Evolutionary conservation across 2,113 vertebrate genomes (phyloP), one percentile per base, ranked within the genome.

Genomic region (Bubo scandiacus): DNA sequence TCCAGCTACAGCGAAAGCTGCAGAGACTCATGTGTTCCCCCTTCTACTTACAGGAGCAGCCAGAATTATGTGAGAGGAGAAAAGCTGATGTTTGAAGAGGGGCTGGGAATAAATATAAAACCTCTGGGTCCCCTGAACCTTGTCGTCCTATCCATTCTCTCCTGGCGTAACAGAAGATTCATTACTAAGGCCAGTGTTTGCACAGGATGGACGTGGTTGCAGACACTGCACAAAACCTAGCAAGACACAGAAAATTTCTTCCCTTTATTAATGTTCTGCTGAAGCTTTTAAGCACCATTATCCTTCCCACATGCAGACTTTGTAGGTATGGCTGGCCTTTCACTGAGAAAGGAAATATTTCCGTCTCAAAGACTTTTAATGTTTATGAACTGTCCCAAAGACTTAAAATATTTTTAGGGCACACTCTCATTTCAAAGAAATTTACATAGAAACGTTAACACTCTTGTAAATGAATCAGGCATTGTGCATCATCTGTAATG

Each of bases 211-310:
- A 73, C 0, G 2, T 78, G 16, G 45, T 51, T 83, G 32, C 55
- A 72, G 42, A 55, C 52, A 36, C 11, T 22, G 11, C 51, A 70
- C n/a, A 79, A 92, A 92, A 55, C 12, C 21, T 40, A 82, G 26
- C 0, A 1, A 88, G 36, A 4, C 45, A 71, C 26, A 88, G 38
- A 90, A 92, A 86, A 66, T 70, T 62, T 23, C 59, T 78, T 70
- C 51, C 45, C 29, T 83, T 82, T 62, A 59, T 52, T 94, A 83
- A 93, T 0, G 4, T 26, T 54, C 32, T 43, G 16, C 30, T 55
- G 80, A 92, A 83, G 55, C 26, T 90, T 94, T 95, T 78, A 83
- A 93, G 54, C 34, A 65, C 51, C 38, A 47, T 94, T 94, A 82
- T 79, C 72, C 68, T 59, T 81, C 55, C 82, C 52, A 81, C 4